Evolutionary conservation across 2,113 vertebrate genomes (phyloP).

Genomic region (Origma solitaria): DNA sequence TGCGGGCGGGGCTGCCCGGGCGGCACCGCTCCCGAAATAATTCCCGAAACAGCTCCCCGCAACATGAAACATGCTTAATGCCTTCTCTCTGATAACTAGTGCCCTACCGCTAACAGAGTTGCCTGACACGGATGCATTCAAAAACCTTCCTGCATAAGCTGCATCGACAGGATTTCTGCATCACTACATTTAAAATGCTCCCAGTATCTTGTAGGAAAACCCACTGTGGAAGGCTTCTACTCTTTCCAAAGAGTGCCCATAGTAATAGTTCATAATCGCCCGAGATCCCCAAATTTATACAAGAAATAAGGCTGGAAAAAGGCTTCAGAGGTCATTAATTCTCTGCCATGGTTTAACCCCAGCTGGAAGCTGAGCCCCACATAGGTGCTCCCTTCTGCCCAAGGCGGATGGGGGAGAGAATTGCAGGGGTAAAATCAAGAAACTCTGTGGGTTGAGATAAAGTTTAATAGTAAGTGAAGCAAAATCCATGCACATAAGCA

Average conservation of each 20-base stretch:
- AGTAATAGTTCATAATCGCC: not conserved
- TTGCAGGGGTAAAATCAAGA: rapidly evolving
- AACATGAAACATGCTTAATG: rapidly evolving
- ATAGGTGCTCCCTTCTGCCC: rapidly evolving
- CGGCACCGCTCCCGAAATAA: not conserved
- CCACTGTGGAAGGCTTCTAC: not conserved
- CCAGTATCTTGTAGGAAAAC: not conserved
- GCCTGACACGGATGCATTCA: not conserved
- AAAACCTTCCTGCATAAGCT: not conserved
- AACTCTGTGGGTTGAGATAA: rapidly evolving
- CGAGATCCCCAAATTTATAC: not conserved
- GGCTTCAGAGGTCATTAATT: not conserved
- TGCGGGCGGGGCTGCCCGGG: not conserved
- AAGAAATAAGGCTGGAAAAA: not conserved
- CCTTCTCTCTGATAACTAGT: too few relatives aligned
- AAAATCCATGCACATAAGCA: not conserved
- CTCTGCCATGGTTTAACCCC: not conserved
- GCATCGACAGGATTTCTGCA: not conserved
- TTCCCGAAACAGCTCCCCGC: rapidly evolving
- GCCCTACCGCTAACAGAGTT: not conserved
- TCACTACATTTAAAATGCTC: not conserved
- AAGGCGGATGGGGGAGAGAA: not conserved
- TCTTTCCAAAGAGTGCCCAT: not conserved
- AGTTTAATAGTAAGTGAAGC: not conserved
- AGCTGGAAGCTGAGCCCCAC: not conserved